These are phyloP conservation scores for Barbus barbus DNA, from an alignment of 2,113 vertebrate genomes.

Conservation along the genomic window DNA sequence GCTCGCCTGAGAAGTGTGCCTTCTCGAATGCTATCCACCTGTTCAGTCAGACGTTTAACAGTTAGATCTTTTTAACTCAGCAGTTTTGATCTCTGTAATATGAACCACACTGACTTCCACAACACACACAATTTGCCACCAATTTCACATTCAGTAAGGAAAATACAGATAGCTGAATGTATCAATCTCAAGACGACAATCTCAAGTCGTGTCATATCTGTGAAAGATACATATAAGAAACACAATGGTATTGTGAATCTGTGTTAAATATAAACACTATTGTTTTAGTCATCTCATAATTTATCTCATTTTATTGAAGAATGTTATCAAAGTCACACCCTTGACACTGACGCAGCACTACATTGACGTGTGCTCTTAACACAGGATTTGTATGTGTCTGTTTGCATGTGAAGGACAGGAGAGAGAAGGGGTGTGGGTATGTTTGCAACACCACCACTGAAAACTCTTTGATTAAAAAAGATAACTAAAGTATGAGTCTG, in stretches of 20 bases:
- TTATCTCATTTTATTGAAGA: neutral
- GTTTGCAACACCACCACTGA: neutral
- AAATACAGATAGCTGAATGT: neutral
- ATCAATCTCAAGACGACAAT: neutral
- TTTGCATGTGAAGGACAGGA: slow-evolving; percentile 12
- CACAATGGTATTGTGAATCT: neutral
- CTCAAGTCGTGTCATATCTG: neutral
- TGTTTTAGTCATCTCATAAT: neutral
- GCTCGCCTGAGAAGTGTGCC: slow-evolving; percentile 87
- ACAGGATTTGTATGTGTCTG: neutral
- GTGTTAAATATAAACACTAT: slow-evolving; percentile 11
- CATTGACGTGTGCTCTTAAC: slow-evolving; percentile 14
- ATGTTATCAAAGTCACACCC: neutral
- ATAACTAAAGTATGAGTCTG: neutral
- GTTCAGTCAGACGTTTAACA: slow-evolving; percentile 18
- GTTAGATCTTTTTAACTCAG: neutral
- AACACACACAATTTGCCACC: neutral
- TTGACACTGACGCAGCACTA: neutral
- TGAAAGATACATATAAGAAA: neutral
- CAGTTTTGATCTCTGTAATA: neutral
- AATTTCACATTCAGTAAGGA: neutral
- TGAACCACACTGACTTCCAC: neutral
- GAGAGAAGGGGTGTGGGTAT: neutral
- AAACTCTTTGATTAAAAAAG: neutral
- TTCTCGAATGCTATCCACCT: slow-evolving; percentile 96